phyloP scores from a whole-genome alignment of 2,888 invertebrate species.

The Lepidonotus clava region DNA sequence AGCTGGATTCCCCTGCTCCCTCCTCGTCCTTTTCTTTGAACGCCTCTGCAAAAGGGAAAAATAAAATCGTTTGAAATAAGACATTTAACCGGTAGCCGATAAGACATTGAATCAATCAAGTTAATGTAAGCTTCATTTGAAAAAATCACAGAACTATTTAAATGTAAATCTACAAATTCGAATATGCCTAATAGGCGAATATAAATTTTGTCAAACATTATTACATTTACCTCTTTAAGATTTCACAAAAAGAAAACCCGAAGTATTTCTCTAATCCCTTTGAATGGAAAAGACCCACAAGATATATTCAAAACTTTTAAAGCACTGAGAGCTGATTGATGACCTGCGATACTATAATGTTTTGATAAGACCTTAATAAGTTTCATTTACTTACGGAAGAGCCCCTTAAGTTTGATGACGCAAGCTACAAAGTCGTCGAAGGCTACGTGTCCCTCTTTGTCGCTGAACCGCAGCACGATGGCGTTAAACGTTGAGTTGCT shows the following conservation, averaged over 20 bases:
- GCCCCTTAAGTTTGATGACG: slow-evolving; percentile 93
- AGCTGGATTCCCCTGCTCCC: slow-evolving; percentile 56
- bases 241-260: not conserved
- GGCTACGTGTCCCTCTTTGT: slow-evolving; percentile 88
- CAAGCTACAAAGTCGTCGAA: slow-evolving; percentile 98
- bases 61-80: not conserved
- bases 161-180: not conserved
- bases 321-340: not conserved
- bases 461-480: slow-evolving; percentile 94
- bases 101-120: not conserved
- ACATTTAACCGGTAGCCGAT: not conserved
- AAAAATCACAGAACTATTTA: not conserved
- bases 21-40: slow-evolving; percentile 62
- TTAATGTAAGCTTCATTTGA: not conserved
- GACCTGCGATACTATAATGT: too few relatives aligned
- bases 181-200: not conserved
- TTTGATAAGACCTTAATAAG: too few relatives aligned
- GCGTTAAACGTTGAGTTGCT: slow-evolving; percentile 94
- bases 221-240: not conserved
- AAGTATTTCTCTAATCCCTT: not conserved
- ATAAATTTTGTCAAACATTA: not conserved
- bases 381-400: slow-evolving; percentile 91
- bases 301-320: not conserved
- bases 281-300: not conserved
- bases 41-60: slow-evolving; percentile 52